A percentile compares a stretch with the other conserved stretches of the same genome.
phyloP scores from a whole-genome alignment of 2,113 vertebrate genomes.

The Perognathus longimembris region DNA sequence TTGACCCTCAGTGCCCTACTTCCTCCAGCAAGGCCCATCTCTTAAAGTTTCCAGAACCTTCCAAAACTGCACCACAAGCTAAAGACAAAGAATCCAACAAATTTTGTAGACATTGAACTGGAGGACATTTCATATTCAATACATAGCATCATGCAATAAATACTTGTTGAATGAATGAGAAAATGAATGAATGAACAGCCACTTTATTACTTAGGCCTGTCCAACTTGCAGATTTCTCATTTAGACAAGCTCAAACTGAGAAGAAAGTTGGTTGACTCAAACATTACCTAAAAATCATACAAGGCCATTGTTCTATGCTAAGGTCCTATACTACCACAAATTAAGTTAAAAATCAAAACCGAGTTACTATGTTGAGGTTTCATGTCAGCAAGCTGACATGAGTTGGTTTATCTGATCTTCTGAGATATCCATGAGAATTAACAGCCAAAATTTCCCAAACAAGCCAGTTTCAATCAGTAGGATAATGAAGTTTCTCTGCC shows the following conservation, averaged over 20 bases:
- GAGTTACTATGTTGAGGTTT: neutral
- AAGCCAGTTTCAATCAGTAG: neutral
- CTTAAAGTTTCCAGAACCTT: neutral
- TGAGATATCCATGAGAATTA: neutral
- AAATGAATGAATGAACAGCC: slow-evolving; percentile 3
- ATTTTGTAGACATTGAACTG: too few species aligned
- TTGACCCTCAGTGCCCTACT: neutral
- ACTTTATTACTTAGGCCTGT: neutral
- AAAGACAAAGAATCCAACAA: neutral
- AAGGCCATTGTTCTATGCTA: neutral
- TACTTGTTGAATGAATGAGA: neutral
- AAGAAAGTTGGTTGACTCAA: neutral
- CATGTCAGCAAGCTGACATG: neutral
- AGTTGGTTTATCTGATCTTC: neutral
- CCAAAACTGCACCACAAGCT: neutral
- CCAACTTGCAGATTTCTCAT: neutral
- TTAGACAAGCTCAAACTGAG: neutral
- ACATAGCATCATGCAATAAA: neutral
- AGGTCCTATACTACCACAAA: neutral
- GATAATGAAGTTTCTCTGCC: neutral
- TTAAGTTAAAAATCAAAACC: neutral
- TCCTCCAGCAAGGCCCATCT: neutral
- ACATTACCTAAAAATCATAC: neutral
- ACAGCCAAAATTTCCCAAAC: neutral
- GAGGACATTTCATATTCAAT: neutral